These are phyloP conservation scores for Scophthalmus maximus DNA, from an alignment of 2,113 vertebrate species.

Conservation along the genomic window DNA sequence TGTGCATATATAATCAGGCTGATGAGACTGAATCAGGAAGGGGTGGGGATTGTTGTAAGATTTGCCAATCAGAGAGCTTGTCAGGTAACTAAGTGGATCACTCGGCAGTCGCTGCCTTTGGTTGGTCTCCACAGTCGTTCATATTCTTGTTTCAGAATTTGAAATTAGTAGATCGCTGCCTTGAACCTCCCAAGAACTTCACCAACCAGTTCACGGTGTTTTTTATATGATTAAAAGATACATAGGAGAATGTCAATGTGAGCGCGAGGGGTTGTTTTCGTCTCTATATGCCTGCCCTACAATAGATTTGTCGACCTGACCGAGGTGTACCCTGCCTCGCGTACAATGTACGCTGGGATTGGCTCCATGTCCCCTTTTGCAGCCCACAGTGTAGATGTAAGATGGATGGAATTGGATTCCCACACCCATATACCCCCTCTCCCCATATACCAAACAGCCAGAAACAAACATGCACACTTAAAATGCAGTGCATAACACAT, in stretches of 20 bases:
- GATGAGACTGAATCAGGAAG: slow-evolving; percentile 28
- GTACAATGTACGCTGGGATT: no score
- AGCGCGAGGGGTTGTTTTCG: no score
- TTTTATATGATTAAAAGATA: slow-evolving; percentile 7
- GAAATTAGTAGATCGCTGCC: slow-evolving; percentile 51
- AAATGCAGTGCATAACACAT: no score
- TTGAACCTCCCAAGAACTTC: slow-evolving; percentile 27
- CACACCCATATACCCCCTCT: not conserved
- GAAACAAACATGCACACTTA: no score
- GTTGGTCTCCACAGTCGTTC: slow-evolving; percentile 24
- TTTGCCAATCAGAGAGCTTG: slow-evolving; percentile 51
- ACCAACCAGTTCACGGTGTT: not conserved
- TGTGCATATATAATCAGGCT: slow-evolving; percentile 51
- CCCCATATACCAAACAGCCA: slow-evolving; percentile 7
- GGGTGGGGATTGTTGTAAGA: slow-evolving; percentile 30
- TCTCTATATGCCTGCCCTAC: no score
- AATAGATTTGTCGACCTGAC: no score
- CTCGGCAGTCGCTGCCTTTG: slow-evolving; percentile 39
- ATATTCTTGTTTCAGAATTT: slow-evolving; percentile 14
- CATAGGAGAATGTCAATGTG: no score
- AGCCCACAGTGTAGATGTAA: no score
- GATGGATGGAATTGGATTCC: not conserved
- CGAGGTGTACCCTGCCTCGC: no score
- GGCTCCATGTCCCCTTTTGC: no score
- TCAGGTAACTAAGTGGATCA: slow-evolving; percentile 39